Conservation (phyloP, 2,797 vertebrate genomes). For the Parauchenoglanis ngamensis region DNA sequence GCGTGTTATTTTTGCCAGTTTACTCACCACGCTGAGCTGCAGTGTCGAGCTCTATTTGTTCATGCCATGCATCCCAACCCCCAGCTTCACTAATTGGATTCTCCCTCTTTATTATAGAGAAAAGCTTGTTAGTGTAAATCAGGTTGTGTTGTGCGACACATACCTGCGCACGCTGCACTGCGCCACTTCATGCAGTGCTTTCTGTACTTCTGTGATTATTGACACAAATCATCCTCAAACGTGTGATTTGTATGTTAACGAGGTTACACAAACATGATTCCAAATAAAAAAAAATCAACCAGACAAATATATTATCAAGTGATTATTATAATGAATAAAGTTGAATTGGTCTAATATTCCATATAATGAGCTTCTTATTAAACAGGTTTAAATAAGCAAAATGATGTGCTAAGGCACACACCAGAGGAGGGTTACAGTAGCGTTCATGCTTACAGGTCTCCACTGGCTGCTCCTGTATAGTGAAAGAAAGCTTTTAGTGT, state of each 20-base stretch:
- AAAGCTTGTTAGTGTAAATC: conserved; percentile 30
- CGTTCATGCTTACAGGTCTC: background rate
- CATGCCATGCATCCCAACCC: background rate
- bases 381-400: background rate
- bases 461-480: background rate
- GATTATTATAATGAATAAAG: background rate
- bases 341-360: background rate
- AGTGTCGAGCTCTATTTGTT: conserved; percentile 22
- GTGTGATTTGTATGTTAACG: background rate
- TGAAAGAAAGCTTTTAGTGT: background rate
- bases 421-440: background rate
- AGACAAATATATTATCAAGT: background rate
- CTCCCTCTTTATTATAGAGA: conserved; percentile 11
- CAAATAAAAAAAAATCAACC: background rate
- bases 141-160: conserved; percentile 18
- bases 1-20: conserved; percentile 8
- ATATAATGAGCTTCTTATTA: background rate
- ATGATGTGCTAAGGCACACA: background rate
- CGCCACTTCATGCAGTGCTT: background rate
- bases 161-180: conserved; percentile 5
- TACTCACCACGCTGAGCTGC: conserved; percentile 17
- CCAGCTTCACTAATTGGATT: conserved; percentile 30
- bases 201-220: background rate
- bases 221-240: background rate
- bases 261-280: background rate